Base-by-base conservation (phyloP, 2,113 vertebrate genomes). In the Pollachius pollachius region DNA sequence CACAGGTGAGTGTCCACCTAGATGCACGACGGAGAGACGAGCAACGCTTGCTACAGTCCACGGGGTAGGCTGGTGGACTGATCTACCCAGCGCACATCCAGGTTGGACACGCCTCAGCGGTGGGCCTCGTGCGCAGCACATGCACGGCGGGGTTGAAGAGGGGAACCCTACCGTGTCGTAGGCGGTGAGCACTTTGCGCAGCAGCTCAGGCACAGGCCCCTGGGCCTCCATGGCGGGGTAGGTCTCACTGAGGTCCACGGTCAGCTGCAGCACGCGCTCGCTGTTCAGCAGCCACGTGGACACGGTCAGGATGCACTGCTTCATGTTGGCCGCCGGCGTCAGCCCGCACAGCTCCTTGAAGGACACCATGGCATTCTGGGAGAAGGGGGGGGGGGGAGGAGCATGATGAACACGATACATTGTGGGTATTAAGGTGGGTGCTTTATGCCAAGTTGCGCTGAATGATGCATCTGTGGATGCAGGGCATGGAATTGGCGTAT, bases 341-440 rank as follows among this genome's bases (percentile, higher is more conserved):
- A 97, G 85, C 37, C 95, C 95, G 6, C 95, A 96, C 61, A 97
- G 89, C 91, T 97, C 95, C 85, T 96, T 96, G 82, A 97, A 97
- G 80, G 95, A 97, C 69, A 97, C 95, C 91, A 94, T 77, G 0
- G 95, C 95, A 3, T 97, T 97, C 95, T 97, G 90, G 37, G 80
- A 73, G 69, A 62, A 52, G 41, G 8, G 65, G 8, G 27, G 15
- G 41, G 8, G 65, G 8, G 27, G 15, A 65, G 30, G 4, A 34
- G 30, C 30, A 34, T 34, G 30, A 34, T 34, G 3, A 18, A 65
- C n/a, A 65, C 1, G 27, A 52, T 25, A 17, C 8, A 67, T 27
- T 17, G n/a, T 30, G 54, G 52, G 25, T 4, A 27, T 48, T 9
- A 48, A 13, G 8, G 41, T 12, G 12, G 1, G 2, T 48, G 9